Conservation (phyloP, 2,113 vertebrate species). For the Dipodomys spectabilis region DNA sequence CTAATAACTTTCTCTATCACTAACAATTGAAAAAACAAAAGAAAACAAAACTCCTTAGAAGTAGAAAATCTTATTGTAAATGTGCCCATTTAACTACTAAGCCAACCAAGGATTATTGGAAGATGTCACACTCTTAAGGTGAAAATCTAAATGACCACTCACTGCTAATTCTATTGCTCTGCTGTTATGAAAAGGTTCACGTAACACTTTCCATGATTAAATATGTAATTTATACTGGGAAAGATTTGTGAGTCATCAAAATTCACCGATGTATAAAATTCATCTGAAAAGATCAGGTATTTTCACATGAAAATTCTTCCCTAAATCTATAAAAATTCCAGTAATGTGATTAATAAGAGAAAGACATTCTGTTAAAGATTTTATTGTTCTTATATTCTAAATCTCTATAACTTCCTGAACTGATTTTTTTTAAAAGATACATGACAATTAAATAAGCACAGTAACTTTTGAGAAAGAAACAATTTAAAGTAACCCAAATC, state of each 20-base stretch:
- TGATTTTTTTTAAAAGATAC: background rate
- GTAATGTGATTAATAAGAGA: slow-evolving; percentile 8
- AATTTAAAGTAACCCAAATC: background rate
- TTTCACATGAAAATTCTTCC: background rate
- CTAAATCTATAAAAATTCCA: slow-evolving; percentile 29
- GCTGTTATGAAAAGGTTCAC: background rate
- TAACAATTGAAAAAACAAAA: no score
- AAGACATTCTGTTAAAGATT: background rate
- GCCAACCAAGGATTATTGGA: background rate
- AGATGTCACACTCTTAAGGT: background rate
- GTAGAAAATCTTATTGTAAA: background rate
- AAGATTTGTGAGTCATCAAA: background rate
- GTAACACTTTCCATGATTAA: background rate
- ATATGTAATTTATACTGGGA: background rate
- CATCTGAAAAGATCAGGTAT: background rate
- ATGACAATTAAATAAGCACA: slow-evolving; percentile 19
- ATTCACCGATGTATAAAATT: background rate
- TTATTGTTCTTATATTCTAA: background rate
- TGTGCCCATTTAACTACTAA: background rate
- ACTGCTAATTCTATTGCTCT: background rate
- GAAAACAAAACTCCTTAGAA: background rate
- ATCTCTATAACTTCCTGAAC: background rate
- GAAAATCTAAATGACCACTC: background rate
- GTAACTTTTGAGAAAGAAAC: background rate
- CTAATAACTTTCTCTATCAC: background rate